Evolutionary conservation across 1,140 invertebrate genomes (phyloP).

Genomic region (Papilio helenus): DNA sequence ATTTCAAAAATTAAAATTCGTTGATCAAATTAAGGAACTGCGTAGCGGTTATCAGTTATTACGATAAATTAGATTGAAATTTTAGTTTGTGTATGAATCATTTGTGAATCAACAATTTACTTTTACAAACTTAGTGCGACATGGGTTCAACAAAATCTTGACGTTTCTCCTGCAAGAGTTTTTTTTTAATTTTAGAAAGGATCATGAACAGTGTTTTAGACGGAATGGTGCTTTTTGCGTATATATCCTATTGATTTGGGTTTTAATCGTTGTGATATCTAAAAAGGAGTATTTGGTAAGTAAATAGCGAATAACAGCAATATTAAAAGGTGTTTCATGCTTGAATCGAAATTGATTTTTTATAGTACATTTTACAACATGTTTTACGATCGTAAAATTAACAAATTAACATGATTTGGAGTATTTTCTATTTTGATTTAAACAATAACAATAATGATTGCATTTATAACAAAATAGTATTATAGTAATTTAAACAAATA

Average conservation of each 20-base stretch:
- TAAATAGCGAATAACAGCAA: not conserved
- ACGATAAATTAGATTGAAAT: slow-evolving; percentile 10
- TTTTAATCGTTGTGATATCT: not conserved
- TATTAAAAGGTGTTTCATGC: not conserved
- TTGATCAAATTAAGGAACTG: not conserved
- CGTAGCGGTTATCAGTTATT: not conserved
- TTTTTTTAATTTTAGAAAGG: not conserved
- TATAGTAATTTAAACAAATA: no score
- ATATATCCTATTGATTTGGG: not conserved
- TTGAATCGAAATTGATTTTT: no score
- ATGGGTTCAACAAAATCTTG: not conserved
- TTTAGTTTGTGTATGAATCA: slow-evolving; percentile 3
- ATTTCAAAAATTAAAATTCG: not conserved
- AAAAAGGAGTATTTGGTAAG: not conserved
- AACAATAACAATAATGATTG: no score
- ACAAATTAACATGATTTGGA: no score
- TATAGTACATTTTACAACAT: no score
- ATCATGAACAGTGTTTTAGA: not conserved
- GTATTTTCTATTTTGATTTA: no score
- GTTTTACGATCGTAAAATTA: no score
- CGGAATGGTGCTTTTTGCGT: not conserved
- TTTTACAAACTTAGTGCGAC: slow-evolving; percentile 2
- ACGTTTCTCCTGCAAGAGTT: not conserved
- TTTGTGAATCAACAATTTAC: slow-evolving; percentile 2
- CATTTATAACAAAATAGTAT: no score